Evolutionary conservation across 2,888 invertebrate species (phyloP).

Genomic region (Campaea margaritaria): DNA sequence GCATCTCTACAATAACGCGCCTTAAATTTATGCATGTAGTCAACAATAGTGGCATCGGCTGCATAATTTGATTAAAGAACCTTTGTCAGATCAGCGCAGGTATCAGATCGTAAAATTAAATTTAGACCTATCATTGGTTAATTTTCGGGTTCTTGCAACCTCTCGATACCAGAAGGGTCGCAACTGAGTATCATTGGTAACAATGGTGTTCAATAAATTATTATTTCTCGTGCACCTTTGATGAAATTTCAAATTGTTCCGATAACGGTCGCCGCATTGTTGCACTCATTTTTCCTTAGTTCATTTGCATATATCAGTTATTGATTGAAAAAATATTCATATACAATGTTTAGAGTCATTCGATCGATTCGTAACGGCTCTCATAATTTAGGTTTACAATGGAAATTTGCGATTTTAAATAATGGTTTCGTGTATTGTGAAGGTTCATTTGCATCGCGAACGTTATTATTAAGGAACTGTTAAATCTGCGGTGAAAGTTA

Average conservation of each 20-base stretch:
- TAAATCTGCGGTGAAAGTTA: constrained; percentile 48
- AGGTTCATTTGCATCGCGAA: constrained; percentile 55
- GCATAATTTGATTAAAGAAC: constrained; percentile 84
- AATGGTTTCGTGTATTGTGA: constrained; percentile 58
- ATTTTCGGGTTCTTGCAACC: constrained; percentile 80
- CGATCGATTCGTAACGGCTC: constrained; percentile 80
- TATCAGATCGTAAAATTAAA: constrained; percentile 84
- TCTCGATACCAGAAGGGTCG: constrained; percentile 68
- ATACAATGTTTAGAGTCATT: constrained; percentile 72
- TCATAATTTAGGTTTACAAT: constrained; percentile 66
- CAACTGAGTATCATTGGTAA: constrained; percentile 70
- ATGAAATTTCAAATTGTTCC: constrained; percentile 80
- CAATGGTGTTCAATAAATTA: constrained; percentile 81
- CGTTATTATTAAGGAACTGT: constrained; percentile 43
- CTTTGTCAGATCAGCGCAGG: constrained; percentile 79
- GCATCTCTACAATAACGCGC: constrained; percentile 75
- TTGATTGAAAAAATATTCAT: constrained; percentile 85
- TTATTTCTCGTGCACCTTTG: constrained; percentile 82
- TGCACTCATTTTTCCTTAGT: constrained; percentile 61
- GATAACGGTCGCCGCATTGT: constrained; percentile 82
- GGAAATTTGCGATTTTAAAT: constrained; percentile 65
- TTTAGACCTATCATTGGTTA: constrained; percentile 84
- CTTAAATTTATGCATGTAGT: constrained; percentile 81
- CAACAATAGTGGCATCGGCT: constrained; percentile 80
- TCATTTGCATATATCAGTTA: constrained; percentile 83